Evolutionary conservation across 2,113 vertebrate species (phyloP).

Genomic region (Actinemys pallida): DNA sequence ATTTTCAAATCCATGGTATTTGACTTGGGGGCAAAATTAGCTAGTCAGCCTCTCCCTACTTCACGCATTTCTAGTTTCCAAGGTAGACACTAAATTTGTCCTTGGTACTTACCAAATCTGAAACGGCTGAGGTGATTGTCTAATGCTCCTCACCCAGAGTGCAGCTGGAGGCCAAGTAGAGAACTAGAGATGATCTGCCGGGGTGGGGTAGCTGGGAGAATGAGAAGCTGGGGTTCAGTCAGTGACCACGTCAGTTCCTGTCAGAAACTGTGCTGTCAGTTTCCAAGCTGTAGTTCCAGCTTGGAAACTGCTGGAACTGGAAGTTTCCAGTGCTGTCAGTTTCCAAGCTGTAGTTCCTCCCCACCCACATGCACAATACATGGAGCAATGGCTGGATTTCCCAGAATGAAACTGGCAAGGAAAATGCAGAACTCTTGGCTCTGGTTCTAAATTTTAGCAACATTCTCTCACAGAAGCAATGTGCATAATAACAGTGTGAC

Average conservation of each 20-base stretch:
- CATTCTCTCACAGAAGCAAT: neutral
- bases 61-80: neutral
- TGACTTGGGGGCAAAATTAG: neutral
- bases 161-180: neutral
- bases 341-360: slow-evolving; percentile 61
- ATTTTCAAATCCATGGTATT: neutral
- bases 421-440: slow-evolving; percentile 37
- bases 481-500: neutral
- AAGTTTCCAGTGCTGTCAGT: neutral
- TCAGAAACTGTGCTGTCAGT: slow-evolving; percentile 3
- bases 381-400: slow-evolving; percentile 45
- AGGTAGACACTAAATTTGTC: neutral
- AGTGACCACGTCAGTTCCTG: slow-evolving; percentile 65
- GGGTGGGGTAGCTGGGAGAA: neutral
- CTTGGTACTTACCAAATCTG: neutral
- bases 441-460: neutral
- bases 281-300: slow-evolving; percentile 56
- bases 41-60: neutral
- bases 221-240: neutral
- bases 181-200: neutral
- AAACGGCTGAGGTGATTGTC: neutral
- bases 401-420: slow-evolving; percentile 72
- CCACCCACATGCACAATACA: slow-evolving; percentile 21
- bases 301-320: too few relatives aligned
- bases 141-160: neutral